Conservation (phyloP, 64 coral and sea anemone genomes). For the Anthopleura sola region DNA sequence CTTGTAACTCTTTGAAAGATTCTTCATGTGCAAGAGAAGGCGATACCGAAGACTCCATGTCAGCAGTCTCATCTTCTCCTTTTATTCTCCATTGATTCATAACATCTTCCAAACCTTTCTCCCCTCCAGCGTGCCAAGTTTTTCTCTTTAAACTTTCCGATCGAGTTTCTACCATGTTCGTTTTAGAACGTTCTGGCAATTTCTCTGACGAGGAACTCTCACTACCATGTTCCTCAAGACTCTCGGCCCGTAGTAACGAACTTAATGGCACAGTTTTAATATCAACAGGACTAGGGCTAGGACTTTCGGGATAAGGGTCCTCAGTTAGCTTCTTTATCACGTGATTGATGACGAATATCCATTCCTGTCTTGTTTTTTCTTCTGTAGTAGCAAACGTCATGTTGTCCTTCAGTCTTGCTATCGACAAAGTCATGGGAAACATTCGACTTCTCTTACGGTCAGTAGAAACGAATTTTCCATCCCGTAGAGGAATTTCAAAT, state of each 20-base stretch:
- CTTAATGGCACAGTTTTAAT: not conserved
- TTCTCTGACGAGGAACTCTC: not conserved
- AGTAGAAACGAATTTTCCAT: constrained; percentile 63
- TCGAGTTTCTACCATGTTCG: not conserved
- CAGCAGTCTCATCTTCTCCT: constrained; percentile 64
- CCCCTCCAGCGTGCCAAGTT: constrained; percentile 19
- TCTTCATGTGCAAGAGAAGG: constrained; percentile 61
- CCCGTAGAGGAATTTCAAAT: constrained; percentile 78
- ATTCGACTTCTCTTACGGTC: constrained; percentile 73
- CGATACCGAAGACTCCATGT: constrained; percentile 45
- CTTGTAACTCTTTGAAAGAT: constrained; percentile 87
- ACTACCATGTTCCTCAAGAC: not conserved
- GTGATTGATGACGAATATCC: constrained; percentile 72
- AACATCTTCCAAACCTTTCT: not conserved
- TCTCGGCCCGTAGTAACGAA: constrained; percentile 1
- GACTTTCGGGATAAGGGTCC: not conserved
- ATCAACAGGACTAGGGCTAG: not conserved
- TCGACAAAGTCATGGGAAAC: constrained; percentile 76
- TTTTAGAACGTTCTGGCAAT: not conserved
- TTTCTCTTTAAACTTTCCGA: not conserved
- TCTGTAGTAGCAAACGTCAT: constrained; percentile 85
- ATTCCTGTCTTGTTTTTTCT: constrained; percentile 58
- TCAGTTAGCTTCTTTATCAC: constrained; percentile 58
- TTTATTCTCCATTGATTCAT: constrained; percentile 34
- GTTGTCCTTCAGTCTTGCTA: constrained; percentile 72